phyloP scores from a whole-genome alignment of 2,797 vertebrate genomes.

The Lacerta bilineata region DNA sequence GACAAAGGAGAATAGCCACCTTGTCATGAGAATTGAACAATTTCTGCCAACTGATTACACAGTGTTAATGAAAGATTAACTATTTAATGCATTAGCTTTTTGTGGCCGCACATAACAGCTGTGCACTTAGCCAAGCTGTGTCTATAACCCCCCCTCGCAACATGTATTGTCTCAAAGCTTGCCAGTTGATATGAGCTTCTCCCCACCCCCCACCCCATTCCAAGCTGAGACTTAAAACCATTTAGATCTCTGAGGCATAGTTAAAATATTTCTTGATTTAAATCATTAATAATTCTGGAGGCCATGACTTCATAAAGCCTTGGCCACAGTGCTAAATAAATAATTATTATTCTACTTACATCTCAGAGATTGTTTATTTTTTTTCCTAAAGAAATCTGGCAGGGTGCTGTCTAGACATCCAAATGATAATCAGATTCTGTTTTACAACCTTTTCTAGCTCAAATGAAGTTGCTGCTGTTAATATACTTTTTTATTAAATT shows the following conservation, averaged over 20 bases:
- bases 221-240: slow-evolving; percentile 63
- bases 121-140: slow-evolving; percentile 47
- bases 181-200: slow-evolving; percentile 60
- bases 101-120: slow-evolving; percentile 63
- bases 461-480: neutral
- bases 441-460: slow-evolving; percentile 28
- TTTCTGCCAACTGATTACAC: slow-evolving; percentile 72
- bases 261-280: slow-evolving; percentile 65
- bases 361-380: slow-evolving; percentile 24
- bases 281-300: slow-evolving; percentile 69
- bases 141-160: slow-evolving; percentile 40
- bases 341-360: slow-evolving; percentile 41
- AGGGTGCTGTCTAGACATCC: neutral
- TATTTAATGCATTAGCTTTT: slow-evolving; percentile 73
- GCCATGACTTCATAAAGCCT: slow-evolving; percentile 41
- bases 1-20: slow-evolving; percentile 48
- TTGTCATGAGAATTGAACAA: slow-evolving; percentile 67
- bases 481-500: neutral
- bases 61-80: slow-evolving; percentile 76
- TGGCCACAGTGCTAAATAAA: slow-evolving; percentile 52
- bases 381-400: slow-evolving; percentile 10
- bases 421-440: neutral
- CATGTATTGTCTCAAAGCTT: slow-evolving; percentile 54
- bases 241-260: slow-evolving; percentile 57
- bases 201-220: slow-evolving; percentile 1